Conservation (phyloP, 2,113 vertebrate species). For the Vulpes vulpes region DNA sequence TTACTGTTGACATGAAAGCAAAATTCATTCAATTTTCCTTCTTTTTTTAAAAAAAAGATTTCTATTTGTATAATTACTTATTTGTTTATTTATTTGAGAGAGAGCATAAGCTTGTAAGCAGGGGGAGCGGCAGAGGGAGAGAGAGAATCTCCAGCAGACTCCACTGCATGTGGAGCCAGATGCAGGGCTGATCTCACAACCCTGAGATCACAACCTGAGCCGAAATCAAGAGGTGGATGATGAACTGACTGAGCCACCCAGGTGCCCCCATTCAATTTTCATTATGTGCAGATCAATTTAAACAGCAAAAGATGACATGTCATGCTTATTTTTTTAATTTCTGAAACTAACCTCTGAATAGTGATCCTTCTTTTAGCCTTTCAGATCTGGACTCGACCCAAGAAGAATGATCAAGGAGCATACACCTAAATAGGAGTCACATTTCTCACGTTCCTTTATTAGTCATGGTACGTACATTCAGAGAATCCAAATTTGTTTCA, state of each 20-base stretch:
- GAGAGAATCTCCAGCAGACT: background rate
- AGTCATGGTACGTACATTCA: constrained; percentile 45
- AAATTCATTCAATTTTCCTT: background rate
- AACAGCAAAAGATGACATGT: background rate
- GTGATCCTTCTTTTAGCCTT: constrained; percentile 25
- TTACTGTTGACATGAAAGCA: constrained; percentile 47
- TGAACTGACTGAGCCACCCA: background rate
- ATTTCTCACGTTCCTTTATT: constrained; percentile 16
- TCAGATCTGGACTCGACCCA: background rate
- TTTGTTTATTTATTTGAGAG: no score
- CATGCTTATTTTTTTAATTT: background rate
- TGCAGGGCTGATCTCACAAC: background rate
- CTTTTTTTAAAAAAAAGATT: no score
- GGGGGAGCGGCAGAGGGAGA: background rate
- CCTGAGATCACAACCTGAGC: background rate
- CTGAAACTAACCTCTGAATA: constrained; percentile 6
- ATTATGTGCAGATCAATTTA: background rate
- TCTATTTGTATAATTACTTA: no score
- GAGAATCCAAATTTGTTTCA: constrained; percentile 48
- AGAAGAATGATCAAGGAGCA: background rate
- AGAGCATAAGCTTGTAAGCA: background rate
- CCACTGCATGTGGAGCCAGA: accelerated
- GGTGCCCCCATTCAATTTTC: background rate
- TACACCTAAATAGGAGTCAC: background rate
- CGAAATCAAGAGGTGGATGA: background rate